Base-by-base conservation (phyloP, 2,797 vertebrate genomes). In the Poeciliopsis infans region DNA sequence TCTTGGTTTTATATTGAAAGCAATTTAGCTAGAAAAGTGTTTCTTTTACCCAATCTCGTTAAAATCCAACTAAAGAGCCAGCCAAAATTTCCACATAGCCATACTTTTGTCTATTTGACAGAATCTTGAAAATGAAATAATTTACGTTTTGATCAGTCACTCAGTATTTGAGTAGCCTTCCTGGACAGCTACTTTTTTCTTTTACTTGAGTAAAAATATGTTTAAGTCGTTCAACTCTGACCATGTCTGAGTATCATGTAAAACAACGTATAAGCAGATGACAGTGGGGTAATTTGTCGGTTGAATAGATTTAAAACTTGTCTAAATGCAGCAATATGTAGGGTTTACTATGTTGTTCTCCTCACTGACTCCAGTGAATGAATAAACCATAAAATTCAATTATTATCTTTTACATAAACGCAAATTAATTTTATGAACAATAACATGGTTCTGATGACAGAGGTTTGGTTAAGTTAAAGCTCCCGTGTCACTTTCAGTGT, bases 401-500 rank as follows among this genome's bases (percentile, higher is more conserved):
- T 74, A 20, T 74, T 41, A n/a, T 23, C 25, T 25, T 53, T 74
- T 39, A 39, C 28, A 41, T 39, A 74, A 41, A 55, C 18, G 41
- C 11, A 36, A 25, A 53, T 73, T 25, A 28, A 55, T 55, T 55
- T 74, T 13, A 74, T 18, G 72, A 59, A 57, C 53, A 59, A 39
- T 8, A 73, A 73, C 47, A 57, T 31, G n/a, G 8, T 78, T 59
- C 53, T n/a, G 45, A 45, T 55, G 4, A 57, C 20, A 7, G 0
- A 39, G 75, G 80, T 78, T 72, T 57, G 36, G 23, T 15, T 53
- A 31, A 31, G 41, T n/a, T 51, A 45, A 76, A 55, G 15, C 43
- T 16, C 45, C 74, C 2, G 12, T 53, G 46, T 80, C 73, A 31
- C 45, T 82, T 61, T 74, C 39, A 43, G 77, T 71, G 79, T 72